Evolutionary conservation across 2,888 invertebrate species (phyloP).

Genomic region (Sesia apiformis): DNA sequence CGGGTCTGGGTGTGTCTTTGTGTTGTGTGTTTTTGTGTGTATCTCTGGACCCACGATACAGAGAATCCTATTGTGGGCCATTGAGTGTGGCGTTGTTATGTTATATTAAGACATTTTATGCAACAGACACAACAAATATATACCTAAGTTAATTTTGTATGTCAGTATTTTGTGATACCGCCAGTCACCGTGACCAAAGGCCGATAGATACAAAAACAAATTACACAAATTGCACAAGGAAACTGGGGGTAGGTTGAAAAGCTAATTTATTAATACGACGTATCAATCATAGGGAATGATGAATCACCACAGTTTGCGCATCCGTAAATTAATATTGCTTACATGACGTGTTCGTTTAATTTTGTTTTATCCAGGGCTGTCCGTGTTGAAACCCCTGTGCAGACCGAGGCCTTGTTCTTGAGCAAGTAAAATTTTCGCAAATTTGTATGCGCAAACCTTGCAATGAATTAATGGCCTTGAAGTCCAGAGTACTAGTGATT

Average conservation of each 20-base stretch:
- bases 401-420: no score
- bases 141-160: not conserved
- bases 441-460: no score
- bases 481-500: no score
- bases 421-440: no score
- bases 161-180: not conserved
- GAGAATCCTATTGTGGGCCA: no score
- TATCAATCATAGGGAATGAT: not conserved
- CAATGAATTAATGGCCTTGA: no score
- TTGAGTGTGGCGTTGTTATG: no score
- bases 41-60: no score
- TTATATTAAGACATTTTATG: no score
- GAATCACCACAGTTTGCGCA: not conserved
- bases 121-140: no score
- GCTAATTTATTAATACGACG: slow-evolving; percentile 1
- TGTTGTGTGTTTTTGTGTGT: no score
- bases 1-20: no score
- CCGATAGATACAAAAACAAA: slow-evolving; percentile 1
- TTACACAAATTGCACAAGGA: slow-evolving; percentile 5
- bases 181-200: not conserved
- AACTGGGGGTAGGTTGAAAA: not conserved
- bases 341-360: not conserved
- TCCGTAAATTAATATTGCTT: not conserved
- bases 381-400: not conserved
- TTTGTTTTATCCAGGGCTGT: not conserved